phyloP scores from a whole-genome alignment of 2,888 invertebrate genomes.

The Mesorhabditis belari region DNA sequence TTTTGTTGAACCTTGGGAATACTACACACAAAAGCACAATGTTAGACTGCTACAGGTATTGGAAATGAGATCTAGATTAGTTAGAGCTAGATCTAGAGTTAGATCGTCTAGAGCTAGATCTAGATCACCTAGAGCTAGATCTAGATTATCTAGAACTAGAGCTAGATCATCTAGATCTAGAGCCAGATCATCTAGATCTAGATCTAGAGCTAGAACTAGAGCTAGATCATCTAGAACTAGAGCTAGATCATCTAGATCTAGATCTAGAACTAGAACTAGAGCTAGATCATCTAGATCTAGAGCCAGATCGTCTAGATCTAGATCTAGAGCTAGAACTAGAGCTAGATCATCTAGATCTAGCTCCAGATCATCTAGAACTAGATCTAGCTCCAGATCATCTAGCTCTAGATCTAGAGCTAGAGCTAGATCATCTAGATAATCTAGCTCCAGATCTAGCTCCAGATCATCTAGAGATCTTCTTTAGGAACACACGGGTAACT shows the following conservation, averaged over 20 bases:
- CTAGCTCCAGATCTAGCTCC: not conserved
- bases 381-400: not conserved
- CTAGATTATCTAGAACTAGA: too few relatives aligned
- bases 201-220: not conserved
- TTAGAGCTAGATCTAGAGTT: not conserved
- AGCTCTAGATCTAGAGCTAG: not conserved
- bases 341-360: too few relatives aligned
- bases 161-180: too few relatives aligned
- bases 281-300: too few relatives aligned
- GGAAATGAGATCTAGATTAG: not conserved
- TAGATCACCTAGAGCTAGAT: too few relatives aligned
- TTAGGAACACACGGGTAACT: constrained; percentile 28
- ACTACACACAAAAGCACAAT: constrained; percentile 38
- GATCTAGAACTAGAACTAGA: too few relatives aligned
- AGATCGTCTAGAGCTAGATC: not conserved
- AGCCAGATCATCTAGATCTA: too few relatives aligned
- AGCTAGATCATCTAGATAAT: not conserved
- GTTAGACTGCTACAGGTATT: constrained; percentile 34
- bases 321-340: too few relatives aligned
- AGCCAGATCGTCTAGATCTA: too few relatives aligned
- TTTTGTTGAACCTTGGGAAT: constrained; percentile 46
- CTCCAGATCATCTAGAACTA: too few relatives aligned
- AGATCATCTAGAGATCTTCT: not conserved
- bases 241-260: too few relatives aligned
- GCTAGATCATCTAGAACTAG: not conserved